Conservation (phyloP, 1,140 invertebrate genomes). For the Meloidogyne hapla region DNA sequence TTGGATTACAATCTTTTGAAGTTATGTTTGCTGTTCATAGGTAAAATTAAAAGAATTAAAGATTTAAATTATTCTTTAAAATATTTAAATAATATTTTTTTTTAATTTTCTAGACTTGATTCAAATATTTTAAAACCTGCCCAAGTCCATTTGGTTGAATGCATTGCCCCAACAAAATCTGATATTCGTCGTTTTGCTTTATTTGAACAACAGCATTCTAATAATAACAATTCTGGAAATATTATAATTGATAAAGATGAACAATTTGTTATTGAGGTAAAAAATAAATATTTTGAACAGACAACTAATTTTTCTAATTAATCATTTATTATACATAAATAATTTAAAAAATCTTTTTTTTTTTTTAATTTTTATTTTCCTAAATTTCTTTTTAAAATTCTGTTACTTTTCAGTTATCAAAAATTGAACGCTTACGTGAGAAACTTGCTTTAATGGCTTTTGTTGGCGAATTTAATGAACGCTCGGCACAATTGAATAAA, state of each 20-base stretch:
- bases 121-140: conserved; percentile 30
- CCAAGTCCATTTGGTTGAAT: conserved; percentile 30
- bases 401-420: conserved; percentile 34
- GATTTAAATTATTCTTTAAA: too few species aligned
- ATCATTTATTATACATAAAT: too few species aligned
- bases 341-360: too few species aligned
- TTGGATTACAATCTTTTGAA: conserved; percentile 39
- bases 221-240: neutral
- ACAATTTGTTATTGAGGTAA: conserved; percentile 44
- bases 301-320: too few species aligned
- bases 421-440: conserved; percentile 40
- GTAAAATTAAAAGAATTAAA: neutral
- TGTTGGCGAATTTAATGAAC: conserved; percentile 38
- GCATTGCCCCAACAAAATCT: conserved; percentile 41
- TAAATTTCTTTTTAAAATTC: too few species aligned
- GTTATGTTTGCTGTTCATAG: conserved; percentile 41
- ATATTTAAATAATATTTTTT: neutral
- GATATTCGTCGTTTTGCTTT: conserved; percentile 39
- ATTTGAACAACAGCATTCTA: conserved; percentile 30
- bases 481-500: conserved; percentile 33
- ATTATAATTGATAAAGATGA: conserved; percentile 39
- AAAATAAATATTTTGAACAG: too few species aligned
- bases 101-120: conserved; percentile 35
- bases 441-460: conserved; percentile 40
- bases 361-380: too few species aligned